Evolutionary conservation across 2,888 invertebrate genomes (phyloP), one percentile per base, ranked within the genome.

Genomic region (Apamea epomidion): DNA sequence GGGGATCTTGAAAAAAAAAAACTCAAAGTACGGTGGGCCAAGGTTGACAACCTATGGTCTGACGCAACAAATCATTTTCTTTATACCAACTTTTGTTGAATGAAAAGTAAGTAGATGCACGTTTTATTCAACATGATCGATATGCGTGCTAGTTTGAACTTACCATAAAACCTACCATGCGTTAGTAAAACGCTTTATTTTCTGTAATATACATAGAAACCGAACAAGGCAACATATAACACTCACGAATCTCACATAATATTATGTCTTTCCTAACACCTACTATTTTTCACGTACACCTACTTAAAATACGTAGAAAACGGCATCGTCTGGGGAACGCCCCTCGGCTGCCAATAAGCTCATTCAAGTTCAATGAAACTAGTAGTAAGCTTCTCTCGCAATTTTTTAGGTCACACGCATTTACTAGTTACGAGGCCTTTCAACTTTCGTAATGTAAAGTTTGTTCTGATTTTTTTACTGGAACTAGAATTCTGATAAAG

Each of bases 331-430:
- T 42, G 77, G 78, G 80, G 78, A 87, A 88, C 77, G 78, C 82
- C 80, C 58, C 72, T 74, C 73, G 71, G 65, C 76, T 84, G 82
- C 81, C 84, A 88, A 81, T 87, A 88, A 84, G 78, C 75, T 88
- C 77, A 81, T 88, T 87, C 77, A 82, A 90, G 85, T 87, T 81
- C 69, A 90, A 85, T 89, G 84, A 88, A 82, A 72, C 58, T 54
- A 71, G 32, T 58, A 71, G 64, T 64, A 51, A 86, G 65, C 69
- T 32, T 60, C 64, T 37, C 76, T 78, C 21, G 42, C 42, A 10
- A 42, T 82, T 65, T 67, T 86, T 70, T 72, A 72, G n/a, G 25
- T 81, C 18, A 60, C 62, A 65, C 51, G 42, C 54, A 18, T 65
- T 51, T 51, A 51, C 18, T 29, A 74, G 69, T 82, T 60, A 86